Conservation (phyloP, 2,797 vertebrate species). For the Glossophaga mutica region DNA sequence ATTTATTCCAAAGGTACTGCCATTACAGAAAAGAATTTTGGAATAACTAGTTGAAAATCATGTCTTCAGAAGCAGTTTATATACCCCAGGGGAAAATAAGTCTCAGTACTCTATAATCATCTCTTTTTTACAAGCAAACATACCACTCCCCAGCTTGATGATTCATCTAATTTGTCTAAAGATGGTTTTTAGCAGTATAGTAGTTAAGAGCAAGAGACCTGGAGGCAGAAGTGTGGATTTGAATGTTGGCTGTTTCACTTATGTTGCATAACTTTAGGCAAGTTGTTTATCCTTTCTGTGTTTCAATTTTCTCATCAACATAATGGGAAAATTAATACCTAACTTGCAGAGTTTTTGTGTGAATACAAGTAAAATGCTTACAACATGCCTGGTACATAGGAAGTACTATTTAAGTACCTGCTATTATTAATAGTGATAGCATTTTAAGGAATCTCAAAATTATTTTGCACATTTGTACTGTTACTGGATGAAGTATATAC, state of each 20-base stretch:
- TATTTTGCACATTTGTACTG: not conserved
- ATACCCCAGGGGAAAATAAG: not conserved
- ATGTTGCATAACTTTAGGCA: not conserved
- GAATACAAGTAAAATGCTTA: not conserved
- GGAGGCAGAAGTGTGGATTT: not conserved
- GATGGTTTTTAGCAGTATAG: not conserved
- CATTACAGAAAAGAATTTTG: not conserved
- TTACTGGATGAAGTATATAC: not conserved
- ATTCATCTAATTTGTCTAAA: not conserved
- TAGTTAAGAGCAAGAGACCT: not conserved
- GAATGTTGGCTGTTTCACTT: not conserved
- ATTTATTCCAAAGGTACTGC: not conserved
- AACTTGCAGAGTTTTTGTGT: not conserved
- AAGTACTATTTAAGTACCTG: not conserved
- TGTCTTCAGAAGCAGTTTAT: not conserved
- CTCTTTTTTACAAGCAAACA: not conserved
- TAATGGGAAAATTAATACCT: not conserved
- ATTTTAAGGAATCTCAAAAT: slow-evolving; percentile 5
- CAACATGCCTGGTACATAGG: not conserved
- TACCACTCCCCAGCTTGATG: not conserved
- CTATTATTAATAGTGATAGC: not conserved
- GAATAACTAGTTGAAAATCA: not conserved
- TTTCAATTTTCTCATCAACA: not conserved
- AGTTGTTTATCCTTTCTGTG: not conserved
- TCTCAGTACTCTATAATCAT: not conserved